Conservation (phyloP, 2,797 vertebrate genomes). For the Alauda arvensis region DNA sequence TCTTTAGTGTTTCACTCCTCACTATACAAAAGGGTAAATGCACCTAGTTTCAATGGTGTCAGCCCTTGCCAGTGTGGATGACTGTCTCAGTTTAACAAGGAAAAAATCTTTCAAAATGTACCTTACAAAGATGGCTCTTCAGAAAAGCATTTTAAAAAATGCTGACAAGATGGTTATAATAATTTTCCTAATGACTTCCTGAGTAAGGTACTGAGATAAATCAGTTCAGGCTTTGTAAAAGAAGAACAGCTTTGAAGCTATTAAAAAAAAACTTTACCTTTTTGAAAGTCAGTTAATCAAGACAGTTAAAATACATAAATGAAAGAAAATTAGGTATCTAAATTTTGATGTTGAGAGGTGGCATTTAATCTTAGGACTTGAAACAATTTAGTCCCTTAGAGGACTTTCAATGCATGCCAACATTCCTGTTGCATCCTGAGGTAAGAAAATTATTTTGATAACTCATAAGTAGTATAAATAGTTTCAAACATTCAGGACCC, state of each 20-base stretch:
- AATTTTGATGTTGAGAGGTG: not conserved
- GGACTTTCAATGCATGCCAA: not conserved
- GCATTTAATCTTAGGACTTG: not conserved
- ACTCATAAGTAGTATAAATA: not conserved
- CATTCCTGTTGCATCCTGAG: not conserved
- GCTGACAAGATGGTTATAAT: not conserved
- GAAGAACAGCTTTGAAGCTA: not conserved
- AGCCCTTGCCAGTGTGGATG: not conserved
- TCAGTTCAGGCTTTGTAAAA: not conserved
- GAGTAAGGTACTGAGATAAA: not conserved
- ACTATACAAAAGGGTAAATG: not conserved
- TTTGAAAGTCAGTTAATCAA: not conserved
- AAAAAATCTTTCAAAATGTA: not conserved
- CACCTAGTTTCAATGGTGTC: not conserved
- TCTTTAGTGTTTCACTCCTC: not conserved
- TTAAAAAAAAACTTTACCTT: not conserved
- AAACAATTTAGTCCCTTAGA: not conserved
- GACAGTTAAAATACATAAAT: not conserved
- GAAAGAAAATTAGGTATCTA: not conserved
- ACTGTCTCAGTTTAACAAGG: not conserved
- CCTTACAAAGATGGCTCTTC: not conserved
- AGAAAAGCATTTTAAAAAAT: not conserved
- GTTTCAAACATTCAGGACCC: not conserved
- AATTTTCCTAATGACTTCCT: not conserved
- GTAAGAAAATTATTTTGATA: not conserved